Conservation (phyloP, 1,140 invertebrate species). For the Pseudomyrmex flavicornis region DNA sequence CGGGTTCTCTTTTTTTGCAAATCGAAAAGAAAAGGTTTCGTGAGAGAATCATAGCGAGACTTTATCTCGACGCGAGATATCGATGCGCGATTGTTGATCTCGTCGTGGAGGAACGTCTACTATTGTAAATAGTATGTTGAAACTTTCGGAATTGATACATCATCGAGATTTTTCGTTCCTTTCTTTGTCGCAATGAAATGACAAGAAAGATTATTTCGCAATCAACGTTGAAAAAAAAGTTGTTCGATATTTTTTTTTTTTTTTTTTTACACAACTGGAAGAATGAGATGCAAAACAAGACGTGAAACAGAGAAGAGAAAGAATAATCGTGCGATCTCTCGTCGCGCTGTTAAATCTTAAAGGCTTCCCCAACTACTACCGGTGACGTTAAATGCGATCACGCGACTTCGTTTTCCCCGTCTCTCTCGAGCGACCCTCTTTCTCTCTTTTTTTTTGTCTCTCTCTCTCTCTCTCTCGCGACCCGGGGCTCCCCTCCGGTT, state of each 20-base stretch:
- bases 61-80: constrained; percentile 35
- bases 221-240: no score
- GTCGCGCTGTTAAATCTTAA: constrained; percentile 38
- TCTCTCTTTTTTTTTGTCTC: neutral
- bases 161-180: no score
- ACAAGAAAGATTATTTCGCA: no score
- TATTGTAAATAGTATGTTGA: no score
- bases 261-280: no score
- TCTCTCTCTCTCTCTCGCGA: neutral
- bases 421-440: neutral
- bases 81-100: neutral
- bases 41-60: neutral
- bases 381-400: constrained; percentile 14
- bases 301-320: constrained; percentile 36
- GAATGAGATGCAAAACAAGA: constrained; percentile 1
- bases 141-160: no score
- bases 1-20: neutral
- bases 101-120: no score
- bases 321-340: neutral
- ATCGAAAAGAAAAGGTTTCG: neutral
- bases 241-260: no score
- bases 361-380: constrained; percentile 11
- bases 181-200: no score
- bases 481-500: neutral
- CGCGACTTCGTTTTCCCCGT: constrained; percentile 16